A percentile compares a stretch with the other conserved stretches of the same genome.
Conservation (phyloP, 2,113 vertebrate genomes). For the Oncorhynchus nerka region DNA sequence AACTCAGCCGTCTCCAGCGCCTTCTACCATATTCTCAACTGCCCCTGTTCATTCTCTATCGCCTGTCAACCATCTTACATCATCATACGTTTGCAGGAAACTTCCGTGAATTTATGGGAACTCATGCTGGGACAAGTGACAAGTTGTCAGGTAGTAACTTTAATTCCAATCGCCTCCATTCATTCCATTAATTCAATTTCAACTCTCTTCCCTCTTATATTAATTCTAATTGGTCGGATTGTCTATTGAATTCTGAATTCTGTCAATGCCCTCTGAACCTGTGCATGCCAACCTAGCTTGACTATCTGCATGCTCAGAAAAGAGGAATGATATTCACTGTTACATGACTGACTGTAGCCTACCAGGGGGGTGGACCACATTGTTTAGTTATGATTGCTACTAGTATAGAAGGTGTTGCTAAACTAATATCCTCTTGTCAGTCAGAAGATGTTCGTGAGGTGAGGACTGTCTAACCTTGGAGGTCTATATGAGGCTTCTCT, state of each 20-base stretch:
- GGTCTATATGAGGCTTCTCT: no score
- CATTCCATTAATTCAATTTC: background rate
- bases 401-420: background rate
- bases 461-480: no score
- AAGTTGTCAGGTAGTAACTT: conserved; percentile 76
- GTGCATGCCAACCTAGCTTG: conserved; percentile 47
- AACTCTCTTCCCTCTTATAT: conserved; percentile 24
- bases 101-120: conserved; percentile 80
- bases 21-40: conserved; percentile 33
- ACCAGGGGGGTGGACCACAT: background rate
- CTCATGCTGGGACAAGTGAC: conserved; percentile 75
- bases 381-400: background rate
- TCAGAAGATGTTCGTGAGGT: background rate
- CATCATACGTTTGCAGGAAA: conserved; percentile 77
- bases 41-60: conserved; percentile 33
- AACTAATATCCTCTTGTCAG: no score
- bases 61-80: conserved; percentile 71
- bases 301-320: conserved; percentile 41
- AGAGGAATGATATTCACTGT: background rate
- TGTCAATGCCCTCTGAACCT: conserved; percentile 18
- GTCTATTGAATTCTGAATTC: conserved; percentile 10
- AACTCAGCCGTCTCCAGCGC: conserved; percentile 14
- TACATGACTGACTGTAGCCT: no score
- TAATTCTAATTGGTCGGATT: conserved; percentile 38
- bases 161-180: conserved; percentile 60